These are phyloP conservation scores for Hirtodrosophila confusa DNA, from an alignment of 2,888 invertebrate species.

Conservation along the genomic window DNA sequence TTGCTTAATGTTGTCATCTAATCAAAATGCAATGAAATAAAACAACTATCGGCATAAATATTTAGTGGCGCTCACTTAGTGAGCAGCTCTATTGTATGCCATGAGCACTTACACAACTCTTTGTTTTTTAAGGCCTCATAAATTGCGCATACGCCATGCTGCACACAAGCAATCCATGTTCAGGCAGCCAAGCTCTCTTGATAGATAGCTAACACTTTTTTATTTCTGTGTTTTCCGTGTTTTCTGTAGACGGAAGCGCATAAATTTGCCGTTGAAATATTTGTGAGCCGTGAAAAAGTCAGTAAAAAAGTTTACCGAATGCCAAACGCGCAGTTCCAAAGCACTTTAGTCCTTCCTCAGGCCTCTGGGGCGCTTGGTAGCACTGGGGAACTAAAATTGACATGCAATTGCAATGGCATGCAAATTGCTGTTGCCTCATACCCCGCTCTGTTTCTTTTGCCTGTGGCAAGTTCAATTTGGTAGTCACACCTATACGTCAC, in stretches of 20 bases:
- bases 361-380: slow-evolving; percentile 14
- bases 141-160: slow-evolving; percentile 72
- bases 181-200: slow-evolving; percentile 4
- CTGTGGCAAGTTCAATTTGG: slow-evolving; percentile 61
- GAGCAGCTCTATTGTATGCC: slow-evolving; percentile 12
- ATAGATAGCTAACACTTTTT: slow-evolving; percentile 24
- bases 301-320: slow-evolving; percentile 37
- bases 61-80: slow-evolving; percentile 33
- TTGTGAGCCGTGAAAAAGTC: slow-evolving; percentile 63
- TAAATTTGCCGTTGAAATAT: slow-evolving; percentile 71
- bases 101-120: slow-evolving; percentile 48
- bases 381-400: slow-evolving; percentile 51
- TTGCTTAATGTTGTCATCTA: background rate
- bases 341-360: slow-evolving; percentile 45
- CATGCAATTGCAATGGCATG: slow-evolving; percentile 64
- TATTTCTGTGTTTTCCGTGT: slow-evolving; percentile 9
- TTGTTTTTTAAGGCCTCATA: slow-evolving; percentile 68
- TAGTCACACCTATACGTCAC: slow-evolving; percentile 56
- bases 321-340: slow-evolving; percentile 23
- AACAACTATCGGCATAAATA: slow-evolving; percentile 9
- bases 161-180: slow-evolving; percentile 31
- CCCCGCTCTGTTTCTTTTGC: slow-evolving; percentile 12
- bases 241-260: slow-evolving; percentile 44
- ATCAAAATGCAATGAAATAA: background rate
- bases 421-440: slow-evolving; percentile 50